Evolutionary conservation across 2,888 invertebrate species (phyloP).

Genomic region (Hermaeophaga mercurialis): DNA sequence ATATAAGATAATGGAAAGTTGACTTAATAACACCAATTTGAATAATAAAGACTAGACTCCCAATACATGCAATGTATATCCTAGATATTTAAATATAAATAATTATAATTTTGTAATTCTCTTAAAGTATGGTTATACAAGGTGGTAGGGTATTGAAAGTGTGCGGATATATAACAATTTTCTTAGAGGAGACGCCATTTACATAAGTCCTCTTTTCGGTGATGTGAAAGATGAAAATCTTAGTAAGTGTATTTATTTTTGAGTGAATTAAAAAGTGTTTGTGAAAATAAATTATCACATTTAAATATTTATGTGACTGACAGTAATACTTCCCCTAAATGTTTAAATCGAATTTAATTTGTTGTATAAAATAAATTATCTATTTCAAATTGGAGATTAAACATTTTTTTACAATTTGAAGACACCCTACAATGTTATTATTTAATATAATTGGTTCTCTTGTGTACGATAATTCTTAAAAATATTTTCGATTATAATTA

Average conservation of each 20-base stretch:
- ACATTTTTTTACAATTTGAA: no score
- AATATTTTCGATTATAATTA: no score
- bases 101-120: slow-evolving; percentile 11
- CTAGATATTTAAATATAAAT: slow-evolving; percentile 28
- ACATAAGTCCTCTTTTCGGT: slow-evolving; percentile 11
- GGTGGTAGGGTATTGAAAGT: slow-evolving; percentile 28
- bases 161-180: slow-evolving; percentile 20
- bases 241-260: slow-evolving; percentile 8
- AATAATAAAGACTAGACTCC: slow-evolving; percentile 9
- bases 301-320: no score
- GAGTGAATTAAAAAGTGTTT: background rate
- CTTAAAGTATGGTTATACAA: background rate
- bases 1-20: slow-evolving; percentile 11
- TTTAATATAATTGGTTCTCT: no score
- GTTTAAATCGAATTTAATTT: no score
- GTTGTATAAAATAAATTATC: no score
- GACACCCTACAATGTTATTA: no score
- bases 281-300: no score
- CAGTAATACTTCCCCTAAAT: no score
- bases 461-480: no score
- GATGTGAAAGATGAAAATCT: slow-evolving; percentile 13
- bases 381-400: no score
- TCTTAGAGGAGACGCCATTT: background rate
- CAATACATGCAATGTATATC: slow-evolving; percentile 18
- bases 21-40: slow-evolving; percentile 11